Evolutionary conservation across 2,888 invertebrate genomes (phyloP).

Genomic region (Hermodice carunculata): DNA sequence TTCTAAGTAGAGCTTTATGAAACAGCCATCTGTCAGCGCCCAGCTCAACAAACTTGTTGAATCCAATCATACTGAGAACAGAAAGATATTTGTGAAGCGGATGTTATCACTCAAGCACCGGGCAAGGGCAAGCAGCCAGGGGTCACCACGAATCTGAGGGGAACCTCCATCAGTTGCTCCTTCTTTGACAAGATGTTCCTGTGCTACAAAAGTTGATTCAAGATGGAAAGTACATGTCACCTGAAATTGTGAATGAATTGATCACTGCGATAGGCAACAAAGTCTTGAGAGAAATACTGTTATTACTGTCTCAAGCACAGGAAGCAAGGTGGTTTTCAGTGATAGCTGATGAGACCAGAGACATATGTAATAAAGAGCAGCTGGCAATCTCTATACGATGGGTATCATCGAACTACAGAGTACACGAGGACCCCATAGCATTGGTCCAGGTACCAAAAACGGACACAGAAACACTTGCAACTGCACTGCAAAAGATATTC

Average conservation of each 20-base stretch:
- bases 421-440: neutral
- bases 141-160: conserved; percentile 8
- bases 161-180: conserved; percentile 3
- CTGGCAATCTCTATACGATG: neutral
- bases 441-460: neutral
- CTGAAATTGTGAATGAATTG: neutral
- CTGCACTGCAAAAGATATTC: conserved; percentile 1
- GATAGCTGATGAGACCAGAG: neutral
- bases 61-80: too few relatives aligned
- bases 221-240: neutral
- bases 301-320: neutral
- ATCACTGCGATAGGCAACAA: neutral
- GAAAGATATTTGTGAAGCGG: too few relatives aligned
- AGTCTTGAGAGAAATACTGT: neutral
- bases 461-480: neutral
- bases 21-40: too few relatives aligned
- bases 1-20: too few relatives aligned
- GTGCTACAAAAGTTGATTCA: neutral
- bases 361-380: conserved; percentile 1
- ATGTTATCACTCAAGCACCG: neutral
- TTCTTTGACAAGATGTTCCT: neutral
- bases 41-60: too few relatives aligned
- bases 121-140: conserved; percentile 8
- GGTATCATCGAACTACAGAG: neutral
- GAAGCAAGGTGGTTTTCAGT: neutral